Base-by-base conservation (phyloP, 2,888 invertebrate species). In the Gymnosoma rotundatum region DNA sequence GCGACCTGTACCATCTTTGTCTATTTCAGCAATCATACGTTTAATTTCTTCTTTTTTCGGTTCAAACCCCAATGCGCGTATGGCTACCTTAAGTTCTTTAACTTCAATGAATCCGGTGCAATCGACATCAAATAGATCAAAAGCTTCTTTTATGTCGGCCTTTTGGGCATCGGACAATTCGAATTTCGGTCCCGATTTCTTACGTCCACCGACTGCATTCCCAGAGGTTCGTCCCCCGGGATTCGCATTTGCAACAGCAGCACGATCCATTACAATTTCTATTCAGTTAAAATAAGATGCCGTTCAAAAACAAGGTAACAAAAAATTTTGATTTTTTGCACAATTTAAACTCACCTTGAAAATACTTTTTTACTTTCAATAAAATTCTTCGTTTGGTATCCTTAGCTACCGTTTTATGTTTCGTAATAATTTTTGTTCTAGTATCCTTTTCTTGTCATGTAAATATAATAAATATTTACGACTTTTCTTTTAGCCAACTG, bases 1-100 rank as follows among this genome's bases (percentile, higher is more conserved):
- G 89, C 95, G 95, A 66, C 97, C 98, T 88, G 95, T 95, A 56
- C 95, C 95, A 86, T 96, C 95, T 90, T 97, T 97, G 91, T 98
- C 98, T 85, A 98, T 96, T 92, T 98, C 97, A 2, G 96, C 95
- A 87, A 97, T 95, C 95, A 99, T 96, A 90, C 97, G 97, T 92
- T 98, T 98, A 21, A 99, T 97, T 93, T 99, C 99, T 91, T 99
- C 98, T 91, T 98, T 98, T 89, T 97, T 97, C 0, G 99, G 99
- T 91, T 99, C 99, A 93, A 99, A 99, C 0, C 99, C 99, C 16
- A 99, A 93, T 0, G 99, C 99, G 87, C 99, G 93, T 89, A 99
- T 97, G 1, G 98, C 98, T 25, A 98, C 98, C 93, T 98, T 98
- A 18, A 99, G 92, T 91, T 99, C 98, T 92, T 98, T 98, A 0